phyloP scores from a whole-genome alignment of 2,888 invertebrate genomes.

The Mechanitis messenoides region DNA sequence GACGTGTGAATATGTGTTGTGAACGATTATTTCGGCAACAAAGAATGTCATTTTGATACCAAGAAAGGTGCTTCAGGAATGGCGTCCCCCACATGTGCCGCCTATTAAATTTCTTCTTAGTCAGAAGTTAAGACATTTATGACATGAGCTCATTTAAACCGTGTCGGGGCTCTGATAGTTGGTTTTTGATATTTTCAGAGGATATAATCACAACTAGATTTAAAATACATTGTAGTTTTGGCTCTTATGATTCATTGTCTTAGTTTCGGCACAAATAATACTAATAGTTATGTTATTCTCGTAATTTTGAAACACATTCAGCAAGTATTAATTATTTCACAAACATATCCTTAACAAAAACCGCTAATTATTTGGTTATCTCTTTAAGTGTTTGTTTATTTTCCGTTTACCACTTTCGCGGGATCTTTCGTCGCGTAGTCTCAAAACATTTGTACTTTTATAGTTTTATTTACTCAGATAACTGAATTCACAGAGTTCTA shows the following conservation, averaged over 20 bases:
- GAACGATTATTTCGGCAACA: conserved; percentile 64
- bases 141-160: conserved; percentile 57
- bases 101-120: conserved; percentile 61
- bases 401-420: conserved; percentile 22
- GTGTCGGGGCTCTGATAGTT: conserved; percentile 47
- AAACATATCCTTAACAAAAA: conserved; percentile 24
- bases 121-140: conserved; percentile 56
- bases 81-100: conserved; percentile 85
- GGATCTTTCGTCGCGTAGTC: conserved; percentile 19
- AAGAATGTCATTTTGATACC: conserved; percentile 79
- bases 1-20: conserved; percentile 57
- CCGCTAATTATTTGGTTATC: conserved; percentile 38
- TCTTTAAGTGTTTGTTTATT: conserved; percentile 63
- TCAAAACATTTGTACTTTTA: conserved; percentile 2
- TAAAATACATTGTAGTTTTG: conserved; percentile 47
- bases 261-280: conserved; percentile 54
- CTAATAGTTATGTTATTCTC: conserved; percentile 37
- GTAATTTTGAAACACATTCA: conserved; percentile 4
- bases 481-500: not conserved
- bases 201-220: conserved; percentile 41
- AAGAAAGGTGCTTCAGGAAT: conserved; percentile 82
- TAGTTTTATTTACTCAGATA: not conserved
- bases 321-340: conserved; percentile 8
- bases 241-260: conserved; percentile 66
- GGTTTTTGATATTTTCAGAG: conserved; percentile 41